Base-by-base conservation (phyloP, 2,888 invertebrate genomes). In the Diaphora mendica region DNA sequence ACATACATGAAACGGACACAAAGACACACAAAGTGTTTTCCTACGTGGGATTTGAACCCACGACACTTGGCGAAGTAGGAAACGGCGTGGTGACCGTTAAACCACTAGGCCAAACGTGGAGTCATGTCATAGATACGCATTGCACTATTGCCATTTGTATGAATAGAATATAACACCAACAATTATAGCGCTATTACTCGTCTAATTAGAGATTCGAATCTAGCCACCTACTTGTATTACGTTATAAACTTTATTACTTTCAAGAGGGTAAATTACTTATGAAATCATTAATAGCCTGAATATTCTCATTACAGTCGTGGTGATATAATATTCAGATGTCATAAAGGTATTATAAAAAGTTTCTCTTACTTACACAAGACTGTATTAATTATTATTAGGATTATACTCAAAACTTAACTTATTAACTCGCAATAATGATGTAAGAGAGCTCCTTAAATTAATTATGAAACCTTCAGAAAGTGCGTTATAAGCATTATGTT, bases 401-500 rank as follows among this genome's bases (percentile, higher is more conserved):
- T 59, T 30, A 23, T 71, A 69, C 72, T 73, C 39, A 73, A 78
- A 81, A 72, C 64, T 81, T 70, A 68, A 79, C 72, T 80, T 80
- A 78, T 71, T 76, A 79, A 79, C 70, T 79, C 79, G 33, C 75
- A 77, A 81, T 79, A 83, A 83, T 82, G 73, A 81, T 77, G 79
- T 79, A 69, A 74, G 74, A 74, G 77, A 74, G 75, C 69, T 68
- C 64, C 80, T 78, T 79, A 77, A 80, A 85, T 85, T 85, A 85
- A 85, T 85, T 82, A 85, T 82, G 78, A 84, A 79, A 75, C 79
- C 82, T 73, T 77, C 69, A 79, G 65, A 84, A 82, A 84, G 84
- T 81, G 85, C 79, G 79, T 75, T 73, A 75, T 75, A 78, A 79
- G 79, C 77, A 70, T 77, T 79, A 79, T 78, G 73, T 30, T 51